Base-by-base conservation (phyloP, 1,140 invertebrate species). In the Drosophila mojavensis region DNA sequence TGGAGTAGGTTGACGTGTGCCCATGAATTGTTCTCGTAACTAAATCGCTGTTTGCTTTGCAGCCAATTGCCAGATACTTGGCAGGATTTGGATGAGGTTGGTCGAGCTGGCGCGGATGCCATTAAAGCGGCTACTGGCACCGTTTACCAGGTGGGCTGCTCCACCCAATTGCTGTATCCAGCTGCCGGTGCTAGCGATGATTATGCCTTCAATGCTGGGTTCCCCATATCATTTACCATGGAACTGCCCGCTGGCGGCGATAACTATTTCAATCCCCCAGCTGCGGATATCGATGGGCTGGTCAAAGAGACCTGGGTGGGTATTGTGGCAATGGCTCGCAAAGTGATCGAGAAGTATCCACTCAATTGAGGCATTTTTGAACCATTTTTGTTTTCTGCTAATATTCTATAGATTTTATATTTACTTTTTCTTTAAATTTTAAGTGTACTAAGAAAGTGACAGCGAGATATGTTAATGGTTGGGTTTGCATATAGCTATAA, bases 291-390 rank as follows among this genome's bases (percentile, higher is more conserved):
- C 9, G 77, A 93, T 45, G 88, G 90, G 26, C 86, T 94, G 20
- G 92, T 94, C 3, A 93, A 93, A 50, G 97, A 98, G 92, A 97
- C 96, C 0, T 91, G 86, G 86, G 94, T 95, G 61, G 95, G 95
- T 10, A 93, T 97, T 47, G 54, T 67, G 30, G 91, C 90, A 9
- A 91, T 92, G 91, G 90, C 76, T 3, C 58, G 70, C 5, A 84
- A 60, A 50, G 88, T 92, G 1, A 58, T 68, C 5, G 24, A 68
- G 45, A 92, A 92, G 45, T 91, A 91, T 76, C 81, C 84, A 7
- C 59, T 88, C 11, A 55, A 59, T 0, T 59, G 30, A 33, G 6
- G 30, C 30, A 1, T 33, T 33, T 33, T 5, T 33, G 5, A 6
- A 33, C 5, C 26, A 4, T 5, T 28, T 28, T 5, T 5, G 26